Percentiles rank a stretch among this genome's conserved stretches.
phyloP scores from a whole-genome alignment of 2,113 vertebrate genomes.

The Sarotherodon lohbergeri region DNA sequence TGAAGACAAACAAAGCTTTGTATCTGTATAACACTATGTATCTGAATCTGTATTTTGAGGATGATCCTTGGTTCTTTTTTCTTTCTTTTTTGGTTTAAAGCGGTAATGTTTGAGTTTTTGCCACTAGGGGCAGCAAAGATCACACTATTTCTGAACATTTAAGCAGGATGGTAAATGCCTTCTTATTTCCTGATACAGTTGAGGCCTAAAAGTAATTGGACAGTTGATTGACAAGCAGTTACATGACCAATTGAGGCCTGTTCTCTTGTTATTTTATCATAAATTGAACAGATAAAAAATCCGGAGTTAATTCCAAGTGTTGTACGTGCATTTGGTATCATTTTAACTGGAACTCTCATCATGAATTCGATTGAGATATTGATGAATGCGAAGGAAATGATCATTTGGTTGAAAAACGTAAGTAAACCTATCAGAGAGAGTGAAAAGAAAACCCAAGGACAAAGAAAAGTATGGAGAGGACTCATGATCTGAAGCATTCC shows the following conservation, averaged over 20 bases:
- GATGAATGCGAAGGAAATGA: neutral
- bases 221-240: neutral
- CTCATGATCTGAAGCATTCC: fast-evolving
- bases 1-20: neutral
- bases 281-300: neutral
- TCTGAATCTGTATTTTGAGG: neutral
- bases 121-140: neutral
- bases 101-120: neutral
- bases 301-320: neutral
- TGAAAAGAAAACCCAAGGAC: neutral
- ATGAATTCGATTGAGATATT: neutral
- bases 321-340: neutral
- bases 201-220: neutral
- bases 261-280: neutral
- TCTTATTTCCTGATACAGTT: neutral
- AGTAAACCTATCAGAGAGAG: neutral
- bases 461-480: neutral
- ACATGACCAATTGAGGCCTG: neutral
- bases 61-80: neutral
- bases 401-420: neutral
- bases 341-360: neutral
- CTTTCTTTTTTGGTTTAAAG: neutral
- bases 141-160: neutral
- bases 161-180: neutral
- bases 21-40: neutral